A percentile compares a stretch with the other conserved stretches of the same genome.
Evolutionary conservation across 2,797 vertebrate species (phyloP).

Genomic region (Coilia nasus): DNA sequence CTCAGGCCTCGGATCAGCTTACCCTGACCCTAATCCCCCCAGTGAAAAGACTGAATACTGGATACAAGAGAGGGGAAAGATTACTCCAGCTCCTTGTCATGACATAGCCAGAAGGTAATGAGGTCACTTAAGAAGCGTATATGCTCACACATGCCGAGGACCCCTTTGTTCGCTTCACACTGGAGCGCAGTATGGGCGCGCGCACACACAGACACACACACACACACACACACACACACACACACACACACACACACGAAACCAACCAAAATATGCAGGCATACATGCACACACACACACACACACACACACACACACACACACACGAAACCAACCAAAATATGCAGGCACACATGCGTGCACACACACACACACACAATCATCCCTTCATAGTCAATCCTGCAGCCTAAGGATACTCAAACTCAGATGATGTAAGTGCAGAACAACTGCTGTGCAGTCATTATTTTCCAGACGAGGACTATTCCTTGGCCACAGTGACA

Average conservation of each 20-base stretch:
- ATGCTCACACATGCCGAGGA: neutral
- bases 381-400: neutral
- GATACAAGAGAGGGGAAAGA: constrained; percentile 37
- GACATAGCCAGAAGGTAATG: constrained; percentile 38
- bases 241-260: no score
- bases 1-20: constrained; percentile 56
- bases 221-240: constrained; percentile 1
- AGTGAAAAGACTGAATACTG: constrained; percentile 49
- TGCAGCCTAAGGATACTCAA: neutral
- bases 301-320: neutral
- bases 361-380: constrained; percentile 23
- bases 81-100: constrained; percentile 35
- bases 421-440: neutral
- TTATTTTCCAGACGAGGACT: neutral
- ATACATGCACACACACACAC: constrained; percentile 22
- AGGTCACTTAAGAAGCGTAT: constrained; percentile 2
- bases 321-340: neutral
- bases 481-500: neutral
- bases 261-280: neutral
- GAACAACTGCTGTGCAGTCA: constrained; percentile 6
- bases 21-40: constrained; percentile 56
- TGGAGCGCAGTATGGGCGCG: neutral
- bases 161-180: neutral
- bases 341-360: neutral
- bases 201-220: neutral